Conservation (phyloP, 2,888 invertebrate species). For the Aleiodes alternator region DNA sequence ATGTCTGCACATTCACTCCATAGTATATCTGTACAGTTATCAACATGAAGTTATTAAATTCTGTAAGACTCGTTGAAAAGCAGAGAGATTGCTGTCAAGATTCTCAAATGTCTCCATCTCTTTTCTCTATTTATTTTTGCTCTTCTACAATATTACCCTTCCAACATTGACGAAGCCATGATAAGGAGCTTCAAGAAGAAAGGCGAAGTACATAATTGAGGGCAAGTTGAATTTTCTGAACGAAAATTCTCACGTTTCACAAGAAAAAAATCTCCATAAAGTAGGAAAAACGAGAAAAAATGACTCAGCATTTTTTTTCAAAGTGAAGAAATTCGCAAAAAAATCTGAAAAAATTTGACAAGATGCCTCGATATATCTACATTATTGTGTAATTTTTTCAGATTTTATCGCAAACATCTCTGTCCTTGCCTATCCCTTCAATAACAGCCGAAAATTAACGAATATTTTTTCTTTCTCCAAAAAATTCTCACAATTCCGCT, state of each 20-base stretch:
- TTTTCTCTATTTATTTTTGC: not conserved
- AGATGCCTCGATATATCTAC: too few species aligned
- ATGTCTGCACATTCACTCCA: conserved; percentile 24
- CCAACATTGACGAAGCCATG: not conserved
- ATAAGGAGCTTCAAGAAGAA: not conserved
- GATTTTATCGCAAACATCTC: too few species aligned
- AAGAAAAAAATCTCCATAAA: not conserved
- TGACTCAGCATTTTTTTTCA: not conserved
- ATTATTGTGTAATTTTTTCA: not conserved
- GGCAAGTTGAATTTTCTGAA: not conserved
- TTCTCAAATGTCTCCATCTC: not conserved
- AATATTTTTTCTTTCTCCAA: too few species aligned
- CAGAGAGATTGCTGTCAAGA: conserved; percentile 15
- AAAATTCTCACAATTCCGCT: too few species aligned
- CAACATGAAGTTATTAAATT: conserved; percentile 21
- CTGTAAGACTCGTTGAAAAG: not conserved
- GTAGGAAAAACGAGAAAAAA: not conserved
- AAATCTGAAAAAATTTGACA: too few species aligned
- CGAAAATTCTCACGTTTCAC: conserved; percentile 11
- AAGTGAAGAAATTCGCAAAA: not conserved
- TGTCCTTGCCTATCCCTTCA: too few species aligned
- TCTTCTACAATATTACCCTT: too few species aligned
- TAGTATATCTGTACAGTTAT: conserved; percentile 21
- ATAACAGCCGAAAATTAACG: too few species aligned
- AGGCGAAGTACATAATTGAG: conserved; percentile 4